Conservation (phyloP, 2,797 vertebrate genomes). For the Rousettus madagascariensis region DNA sequence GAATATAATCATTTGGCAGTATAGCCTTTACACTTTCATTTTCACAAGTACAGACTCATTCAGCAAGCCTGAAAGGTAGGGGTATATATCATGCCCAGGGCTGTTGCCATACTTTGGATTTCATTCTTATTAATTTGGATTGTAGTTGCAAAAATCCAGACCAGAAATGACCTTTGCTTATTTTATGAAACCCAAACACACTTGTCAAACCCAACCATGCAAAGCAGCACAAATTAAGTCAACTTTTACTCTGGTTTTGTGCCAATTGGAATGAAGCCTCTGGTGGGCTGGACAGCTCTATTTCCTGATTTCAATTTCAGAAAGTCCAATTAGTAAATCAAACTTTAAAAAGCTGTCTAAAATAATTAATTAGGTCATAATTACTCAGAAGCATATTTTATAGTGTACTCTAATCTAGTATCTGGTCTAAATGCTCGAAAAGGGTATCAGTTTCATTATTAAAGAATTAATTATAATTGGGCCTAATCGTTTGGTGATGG, state of each 20-base stretch:
- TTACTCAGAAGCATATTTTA: slow-evolving; percentile 62
- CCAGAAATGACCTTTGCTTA: slow-evolving; percentile 52
- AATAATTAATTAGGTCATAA: slow-evolving; percentile 75
- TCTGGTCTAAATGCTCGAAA: slow-evolving; percentile 66
- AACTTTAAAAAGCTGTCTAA: slow-evolving; percentile 71
- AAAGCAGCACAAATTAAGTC: slow-evolving; percentile 53
- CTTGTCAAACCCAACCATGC: slow-evolving; percentile 60
- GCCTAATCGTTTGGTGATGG: slow-evolving; percentile 56
- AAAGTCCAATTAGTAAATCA: slow-evolving; percentile 73
- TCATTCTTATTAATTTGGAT: background rate
- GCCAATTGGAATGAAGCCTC: slow-evolving; percentile 53
- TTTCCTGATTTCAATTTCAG: slow-evolving; percentile 60
- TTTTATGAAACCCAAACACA: slow-evolving; percentile 45
- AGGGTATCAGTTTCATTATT: slow-evolving; percentile 67
- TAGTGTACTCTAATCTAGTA: slow-evolving; percentile 64
- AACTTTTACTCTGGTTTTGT: slow-evolving; percentile 16
- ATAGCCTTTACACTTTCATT: background rate
- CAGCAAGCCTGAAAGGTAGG: background rate
- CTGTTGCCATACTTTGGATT: background rate
- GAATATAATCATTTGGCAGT: background rate
- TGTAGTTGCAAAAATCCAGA: background rate
- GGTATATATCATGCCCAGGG: too few species aligned
- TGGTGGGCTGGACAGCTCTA: slow-evolving; percentile 26
- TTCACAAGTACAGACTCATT: background rate
- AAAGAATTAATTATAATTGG: slow-evolving; percentile 74